A percentile compares a stretch with the other conserved stretches of the same genome.
Conservation (phyloP, 2,113 vertebrate genomes). For the Rhinolophus ferrumequinum region DNA sequence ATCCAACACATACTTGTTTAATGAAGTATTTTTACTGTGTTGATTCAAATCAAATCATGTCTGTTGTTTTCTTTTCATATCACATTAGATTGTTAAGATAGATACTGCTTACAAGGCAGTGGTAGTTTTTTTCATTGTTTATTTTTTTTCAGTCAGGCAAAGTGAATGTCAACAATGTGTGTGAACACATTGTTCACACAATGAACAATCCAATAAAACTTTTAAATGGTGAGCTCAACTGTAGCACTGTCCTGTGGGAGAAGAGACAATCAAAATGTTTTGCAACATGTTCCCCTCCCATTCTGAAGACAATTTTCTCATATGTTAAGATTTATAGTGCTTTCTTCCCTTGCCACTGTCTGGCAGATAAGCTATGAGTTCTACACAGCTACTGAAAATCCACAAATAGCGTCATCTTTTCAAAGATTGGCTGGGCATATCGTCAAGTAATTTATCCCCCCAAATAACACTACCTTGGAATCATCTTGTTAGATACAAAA, state of each 20-base stretch:
- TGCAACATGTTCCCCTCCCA: background rate
- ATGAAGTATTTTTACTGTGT: conserved; percentile 40
- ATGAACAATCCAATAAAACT: conserved; percentile 50
- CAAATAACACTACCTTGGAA: conserved; percentile 24
- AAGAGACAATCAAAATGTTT: conserved; percentile 59
- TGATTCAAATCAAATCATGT: conserved; percentile 63
- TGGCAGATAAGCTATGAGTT: conserved; percentile 53
- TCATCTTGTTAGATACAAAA: conserved; percentile 54
- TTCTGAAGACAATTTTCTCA: conserved; percentile 59
- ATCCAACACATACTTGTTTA: conserved; percentile 60
- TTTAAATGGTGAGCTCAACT: conserved; percentile 52
- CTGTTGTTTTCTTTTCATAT: conserved; percentile 58
- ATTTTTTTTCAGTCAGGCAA: conserved; percentile 35
- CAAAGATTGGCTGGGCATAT: background rate
- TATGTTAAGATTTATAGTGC: conserved; percentile 54
- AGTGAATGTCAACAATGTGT: background rate
- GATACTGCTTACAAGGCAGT: conserved; percentile 47
- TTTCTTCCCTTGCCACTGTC: conserved; percentile 55
- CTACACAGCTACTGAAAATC: conserved; percentile 49
- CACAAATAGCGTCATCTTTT: conserved; percentile 33
- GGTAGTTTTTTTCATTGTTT: background rate
- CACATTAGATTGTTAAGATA: background rate
- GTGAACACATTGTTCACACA: conserved; percentile 41
- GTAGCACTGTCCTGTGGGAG: conserved; percentile 37
- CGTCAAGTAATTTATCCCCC: conserved; percentile 56